A percentile compares a stretch with the other conserved stretches of the same genome.
phyloP scores from a whole-genome alignment of 2,797 vertebrate genomes.

The Tachyglossus aculeatus region DNA sequence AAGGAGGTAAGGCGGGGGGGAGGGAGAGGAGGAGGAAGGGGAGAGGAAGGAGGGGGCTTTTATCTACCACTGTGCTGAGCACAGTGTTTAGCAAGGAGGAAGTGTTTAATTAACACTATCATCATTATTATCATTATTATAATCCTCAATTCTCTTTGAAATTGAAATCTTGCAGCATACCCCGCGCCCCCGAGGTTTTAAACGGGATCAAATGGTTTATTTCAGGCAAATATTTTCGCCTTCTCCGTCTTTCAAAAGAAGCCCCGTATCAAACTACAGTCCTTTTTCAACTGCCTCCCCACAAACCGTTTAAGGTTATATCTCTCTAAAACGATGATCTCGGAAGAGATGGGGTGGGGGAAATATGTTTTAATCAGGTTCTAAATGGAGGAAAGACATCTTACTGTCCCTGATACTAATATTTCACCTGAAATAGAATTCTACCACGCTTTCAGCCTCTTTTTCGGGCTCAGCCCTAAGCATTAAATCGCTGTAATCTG shows the following conservation, averaged over 20 bases:
- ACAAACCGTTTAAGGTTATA: slow-evolving; percentile 9
- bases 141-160: no score
- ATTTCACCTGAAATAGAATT: slow-evolving; percentile 5
- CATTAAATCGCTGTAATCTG: neutral
- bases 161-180: no score
- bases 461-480: neutral
- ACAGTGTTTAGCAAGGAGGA: no score
- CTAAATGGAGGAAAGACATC: neutral
- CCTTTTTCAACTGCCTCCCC: neutral
- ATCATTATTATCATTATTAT: no score
- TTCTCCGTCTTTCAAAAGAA: slow-evolving; percentile 12
- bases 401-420: neutral
- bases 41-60: no score
- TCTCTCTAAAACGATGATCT: slow-evolving; percentile 19
- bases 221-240: slow-evolving; percentile 11
- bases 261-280: slow-evolving; percentile 10
- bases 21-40: no score
- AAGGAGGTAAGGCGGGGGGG: no score
- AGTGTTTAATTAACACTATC: no score
- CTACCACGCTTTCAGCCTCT: neutral
- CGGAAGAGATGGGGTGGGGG: slow-evolving; percentile 12
- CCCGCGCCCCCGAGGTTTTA: neutral
- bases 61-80: no score
- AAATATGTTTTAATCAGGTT: slow-evolving; percentile 7
- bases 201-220: slow-evolving; percentile 14